Evolutionary conservation across 2,797 vertebrate genomes (phyloP).

Genomic region (Darevskia nairensis): DNA sequence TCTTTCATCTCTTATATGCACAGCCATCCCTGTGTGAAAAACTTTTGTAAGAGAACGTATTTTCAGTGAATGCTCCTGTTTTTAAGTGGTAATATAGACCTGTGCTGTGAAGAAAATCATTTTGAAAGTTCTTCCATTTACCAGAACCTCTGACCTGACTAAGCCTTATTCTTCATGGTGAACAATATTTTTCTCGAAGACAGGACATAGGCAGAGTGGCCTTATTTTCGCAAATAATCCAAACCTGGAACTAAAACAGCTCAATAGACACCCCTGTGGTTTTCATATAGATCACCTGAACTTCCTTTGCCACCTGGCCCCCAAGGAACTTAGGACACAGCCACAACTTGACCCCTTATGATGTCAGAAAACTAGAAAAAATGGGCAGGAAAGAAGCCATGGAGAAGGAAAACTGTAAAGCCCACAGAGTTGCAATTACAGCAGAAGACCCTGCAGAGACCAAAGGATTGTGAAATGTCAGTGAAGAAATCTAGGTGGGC

Average conservation of each 20-base stretch:
- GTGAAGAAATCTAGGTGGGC: slow-evolving; percentile 2
- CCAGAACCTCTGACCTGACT: not conserved
- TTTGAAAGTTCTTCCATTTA: not conserved
- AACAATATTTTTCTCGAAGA: not conserved
- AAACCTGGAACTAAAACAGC: not conserved
- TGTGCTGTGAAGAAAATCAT: not conserved
- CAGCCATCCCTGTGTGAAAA: not conserved
- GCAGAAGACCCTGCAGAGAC: slow-evolving; percentile 2
- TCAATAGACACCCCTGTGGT: not conserved
- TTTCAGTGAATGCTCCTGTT: not conserved
- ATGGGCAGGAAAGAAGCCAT: not conserved
- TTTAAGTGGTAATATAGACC: not conserved
- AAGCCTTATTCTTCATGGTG: not conserved
- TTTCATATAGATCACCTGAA: not conserved
- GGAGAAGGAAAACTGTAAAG: not conserved
- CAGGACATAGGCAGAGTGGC: not conserved
- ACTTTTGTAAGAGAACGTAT: not conserved
- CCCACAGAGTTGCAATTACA: slow-evolving; percentile 7
- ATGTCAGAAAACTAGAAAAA: slow-evolving; percentile 24
- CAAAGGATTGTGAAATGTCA: slow-evolving; percentile 7
- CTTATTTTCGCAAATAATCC: not conserved
- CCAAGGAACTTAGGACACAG: not conserved
- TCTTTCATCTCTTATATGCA: not conserved
- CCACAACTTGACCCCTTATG: not conserved
- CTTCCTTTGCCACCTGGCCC: not conserved